These are phyloP conservation scores for Pelobates cultripes DNA, from an alignment of 2,797 vertebrate species.

Conservation along the genomic window DNA sequence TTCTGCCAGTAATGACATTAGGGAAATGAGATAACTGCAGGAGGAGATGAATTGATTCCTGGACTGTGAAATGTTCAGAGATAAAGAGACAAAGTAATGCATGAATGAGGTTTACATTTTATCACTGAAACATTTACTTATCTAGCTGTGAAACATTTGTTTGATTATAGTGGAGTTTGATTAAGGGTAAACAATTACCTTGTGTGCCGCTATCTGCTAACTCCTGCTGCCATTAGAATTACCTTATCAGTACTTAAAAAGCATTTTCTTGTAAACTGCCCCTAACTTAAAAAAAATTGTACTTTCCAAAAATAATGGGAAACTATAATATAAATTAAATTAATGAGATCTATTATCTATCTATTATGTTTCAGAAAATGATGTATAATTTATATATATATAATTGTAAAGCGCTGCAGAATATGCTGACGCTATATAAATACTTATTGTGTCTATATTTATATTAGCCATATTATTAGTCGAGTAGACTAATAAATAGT, in stretches of 20 bases:
- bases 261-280: neutral
- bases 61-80: neutral
- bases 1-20: neutral
- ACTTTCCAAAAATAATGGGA: no score
- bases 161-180: neutral
- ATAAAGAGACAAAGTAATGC: constrained; percentile 9
- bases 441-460: no score
- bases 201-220: neutral
- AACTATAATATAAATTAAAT: no score
- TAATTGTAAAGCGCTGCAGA: no score
- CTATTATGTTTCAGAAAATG: no score
- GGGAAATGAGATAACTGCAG: constrained; percentile 6
- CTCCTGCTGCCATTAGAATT: neutral
- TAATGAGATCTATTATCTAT: no score
- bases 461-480: no score
- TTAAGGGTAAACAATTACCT: constrained; percentile 6
- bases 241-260: constrained; percentile 4
- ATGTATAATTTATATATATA: no score
- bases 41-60: constrained; percentile 8
- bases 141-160: neutral
- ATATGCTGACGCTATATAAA: no score
- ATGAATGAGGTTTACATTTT: neutral
- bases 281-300: no score
- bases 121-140: constrained; percentile 10
- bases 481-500: no score